Evolutionary conservation across 2,113 vertebrate genomes (phyloP), one percentile per base, ranked within the genome.

Genomic region (Hydrochoerus hydrochaeris): DNA sequence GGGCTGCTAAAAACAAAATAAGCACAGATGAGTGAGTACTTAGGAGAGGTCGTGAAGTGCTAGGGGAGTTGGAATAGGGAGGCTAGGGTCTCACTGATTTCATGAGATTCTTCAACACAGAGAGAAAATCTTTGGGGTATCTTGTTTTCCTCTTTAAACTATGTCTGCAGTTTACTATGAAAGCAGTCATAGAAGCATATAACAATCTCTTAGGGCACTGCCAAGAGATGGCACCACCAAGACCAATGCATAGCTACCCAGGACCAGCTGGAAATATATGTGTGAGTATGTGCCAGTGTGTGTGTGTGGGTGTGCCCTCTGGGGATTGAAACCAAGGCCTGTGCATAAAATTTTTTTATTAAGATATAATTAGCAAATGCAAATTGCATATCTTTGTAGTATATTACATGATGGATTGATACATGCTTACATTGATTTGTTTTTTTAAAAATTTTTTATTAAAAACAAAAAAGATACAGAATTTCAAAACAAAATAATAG

Each of bases 61-160:
- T 78, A 13, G 58, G 71, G 12, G 78, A 95, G 19, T 62, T 28
- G 28, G 63, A 84, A 20, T n/a, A 60, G 54, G 44, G 62, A 71
- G 75, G 69, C 57, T 81, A 57, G 20, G 49, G 62, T 49, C 49
- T 90, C 77, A 77, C 30, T 52, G 88, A 80, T 52, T 91, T 91
- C 12, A 12, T 41, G 52, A 86, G 54, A 80, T 63, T 94, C 54
- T 95, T 92, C 24, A 86, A 32, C 35, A 28, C 0, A 1, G 14
- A 58, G 38, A 83, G 80, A 63, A 81, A 85, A 90, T 85, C 54
- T 97, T 92, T 67, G 83, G 38, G 11, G 65, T 78, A 83, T 54
- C 12, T 87, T 62, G 73, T 96, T 94, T n/a, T 6, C 24, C 17
- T 69, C 67, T 78, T 86, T 97, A 63, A 95, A 89, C 38, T 78